Percentiles rank a stretch among this genome's conserved stretches.
phyloP scores from a whole-genome alignment of 1,140 invertebrate genomes.

The Rhagoletis pomonella region DNA sequence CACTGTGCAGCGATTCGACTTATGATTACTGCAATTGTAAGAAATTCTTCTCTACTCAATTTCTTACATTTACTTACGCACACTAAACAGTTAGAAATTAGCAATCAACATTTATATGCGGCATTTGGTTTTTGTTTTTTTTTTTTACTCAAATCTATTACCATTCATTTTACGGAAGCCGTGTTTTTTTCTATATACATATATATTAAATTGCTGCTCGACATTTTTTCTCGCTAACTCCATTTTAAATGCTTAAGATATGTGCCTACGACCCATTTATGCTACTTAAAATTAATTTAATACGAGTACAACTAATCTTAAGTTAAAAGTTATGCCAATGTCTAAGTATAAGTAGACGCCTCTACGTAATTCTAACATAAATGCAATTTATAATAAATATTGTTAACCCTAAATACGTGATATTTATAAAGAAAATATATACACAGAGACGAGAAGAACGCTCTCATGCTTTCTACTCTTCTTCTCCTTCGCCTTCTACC shows the following conservation, averaged over 20 bases:
- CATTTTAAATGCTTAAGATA: constrained; percentile 42
- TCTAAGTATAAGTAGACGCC: constrained; percentile 19
- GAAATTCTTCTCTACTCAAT: too few species aligned
- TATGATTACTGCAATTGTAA: too few species aligned
- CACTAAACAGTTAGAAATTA: too few species aligned
- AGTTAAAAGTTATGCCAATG: not conserved
- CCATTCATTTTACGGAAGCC: not conserved
- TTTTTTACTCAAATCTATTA: too few species aligned
- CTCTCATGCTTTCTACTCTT: too few species aligned
- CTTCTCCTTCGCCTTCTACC: too few species aligned
- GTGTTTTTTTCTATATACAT: not conserved
- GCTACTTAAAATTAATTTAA: constrained; percentile 31
- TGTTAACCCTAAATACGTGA: constrained; percentile 1
- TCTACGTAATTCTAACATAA: not conserved
- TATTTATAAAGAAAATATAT: constrained; percentile 27
- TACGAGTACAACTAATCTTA: not conserved
- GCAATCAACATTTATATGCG: too few species aligned
- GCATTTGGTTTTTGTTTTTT: too few species aligned
- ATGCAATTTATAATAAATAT: not conserved
- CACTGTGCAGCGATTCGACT: too few species aligned
- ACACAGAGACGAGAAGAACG: not conserved
- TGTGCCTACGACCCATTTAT: constrained; percentile 35
- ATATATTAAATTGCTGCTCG: not conserved
- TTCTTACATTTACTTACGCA: too few species aligned
- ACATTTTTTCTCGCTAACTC: too few species aligned